Conservation (phyloP, 2,888 invertebrate genomes). For the Ischnura elegans region DNA sequence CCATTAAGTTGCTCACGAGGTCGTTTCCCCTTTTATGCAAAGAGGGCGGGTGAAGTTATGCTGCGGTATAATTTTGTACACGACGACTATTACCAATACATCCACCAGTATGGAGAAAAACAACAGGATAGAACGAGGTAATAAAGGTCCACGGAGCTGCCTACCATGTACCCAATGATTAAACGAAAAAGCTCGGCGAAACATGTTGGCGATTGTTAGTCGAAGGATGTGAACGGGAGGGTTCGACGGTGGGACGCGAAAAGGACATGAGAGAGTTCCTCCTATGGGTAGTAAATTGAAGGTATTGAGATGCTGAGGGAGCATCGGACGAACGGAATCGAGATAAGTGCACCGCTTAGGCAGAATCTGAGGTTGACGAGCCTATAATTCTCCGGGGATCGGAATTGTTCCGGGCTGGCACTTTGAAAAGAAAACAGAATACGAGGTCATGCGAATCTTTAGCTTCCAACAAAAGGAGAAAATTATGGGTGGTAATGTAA, state of each 20-base stretch:
- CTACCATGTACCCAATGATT: not conserved
- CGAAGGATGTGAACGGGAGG: not conserved
- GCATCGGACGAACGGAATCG: not conserved
- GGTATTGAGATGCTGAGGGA: not conserved
- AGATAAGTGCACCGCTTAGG: not conserved
- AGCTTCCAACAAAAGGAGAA: not conserved
- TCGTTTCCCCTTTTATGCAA: not conserved
- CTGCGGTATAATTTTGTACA: not conserved
- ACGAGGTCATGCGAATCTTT: not conserved
- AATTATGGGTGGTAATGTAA: not conserved
- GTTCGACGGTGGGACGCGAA: not conserved
- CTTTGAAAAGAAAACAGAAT: not conserved
- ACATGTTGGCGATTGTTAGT: not conserved
- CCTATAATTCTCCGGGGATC: not conserved
- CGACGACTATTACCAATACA: no score
- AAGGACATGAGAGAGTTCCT: not conserved
- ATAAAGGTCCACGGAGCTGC: not conserved
- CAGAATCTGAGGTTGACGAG: not conserved
- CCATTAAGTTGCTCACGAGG: no score
- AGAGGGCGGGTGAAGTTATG: not conserved
- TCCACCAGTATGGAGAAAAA: not conserved
- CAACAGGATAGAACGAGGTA: not conserved
- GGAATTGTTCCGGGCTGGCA: not conserved
- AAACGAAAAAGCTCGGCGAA: not conserved
- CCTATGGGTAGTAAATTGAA: not conserved